Conservation (phyloP, 1,140 invertebrate species). For the Cydia splendana region DNA sequence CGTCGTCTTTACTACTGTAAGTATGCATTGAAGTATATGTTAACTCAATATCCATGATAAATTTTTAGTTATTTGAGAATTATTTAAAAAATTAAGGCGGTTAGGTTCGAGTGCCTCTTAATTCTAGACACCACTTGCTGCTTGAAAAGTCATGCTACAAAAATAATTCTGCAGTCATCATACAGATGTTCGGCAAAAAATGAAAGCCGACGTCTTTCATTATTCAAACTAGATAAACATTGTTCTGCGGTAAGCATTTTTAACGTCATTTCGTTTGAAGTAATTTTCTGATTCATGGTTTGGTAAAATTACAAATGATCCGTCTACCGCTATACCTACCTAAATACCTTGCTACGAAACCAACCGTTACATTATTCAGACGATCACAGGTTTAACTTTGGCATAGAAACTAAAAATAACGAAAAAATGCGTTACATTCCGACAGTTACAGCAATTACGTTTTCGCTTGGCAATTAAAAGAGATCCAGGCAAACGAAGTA, state of each 20-base stretch:
- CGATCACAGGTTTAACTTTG: neutral
- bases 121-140: no score
- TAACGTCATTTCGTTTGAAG: neutral
- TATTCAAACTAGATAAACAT: conserved; percentile 17
- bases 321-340: neutral
- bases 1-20: no score
- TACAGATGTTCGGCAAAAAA: conserved; percentile 6
- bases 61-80: no score
- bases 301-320: neutral
- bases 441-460: neutral
- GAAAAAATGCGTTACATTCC: neutral
- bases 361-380: neutral
- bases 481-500: conserved; percentile 11
- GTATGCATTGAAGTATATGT: no score
- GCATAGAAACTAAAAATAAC: neutral
- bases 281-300: neutral
- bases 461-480: conserved; percentile 11
- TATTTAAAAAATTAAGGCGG: no score
- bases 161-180: neutral
- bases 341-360: neutral
- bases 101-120: no score
- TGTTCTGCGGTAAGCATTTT: conserved; percentile 12
- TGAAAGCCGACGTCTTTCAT: neutral
- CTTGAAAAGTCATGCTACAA: neutral
- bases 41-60: no score